A percentile compares a stretch with the other conserved stretches of the same genome.
Conservation (phyloP, 2,113 vertebrate species). For the Notiomystis cincta region DNA sequence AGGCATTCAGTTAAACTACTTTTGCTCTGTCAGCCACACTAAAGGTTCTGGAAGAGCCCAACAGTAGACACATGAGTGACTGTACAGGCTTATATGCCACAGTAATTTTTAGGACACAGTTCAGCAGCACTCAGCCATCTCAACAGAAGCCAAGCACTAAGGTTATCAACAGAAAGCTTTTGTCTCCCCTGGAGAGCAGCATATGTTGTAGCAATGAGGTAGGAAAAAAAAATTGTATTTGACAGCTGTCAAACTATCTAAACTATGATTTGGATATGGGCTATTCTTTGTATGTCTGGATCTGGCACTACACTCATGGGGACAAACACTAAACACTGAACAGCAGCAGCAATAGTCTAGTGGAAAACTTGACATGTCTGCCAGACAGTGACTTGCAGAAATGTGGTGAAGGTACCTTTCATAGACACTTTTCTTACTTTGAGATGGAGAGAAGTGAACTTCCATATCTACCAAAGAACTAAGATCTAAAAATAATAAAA, state of each 20-base stretch:
- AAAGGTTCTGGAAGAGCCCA: background rate
- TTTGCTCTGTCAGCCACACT: background rate
- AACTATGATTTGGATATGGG: background rate
- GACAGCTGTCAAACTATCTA: slow-evolving; percentile 53
- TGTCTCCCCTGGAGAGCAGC: slow-evolving; percentile 20
- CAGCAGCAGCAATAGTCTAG: background rate
- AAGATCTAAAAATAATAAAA: background rate
- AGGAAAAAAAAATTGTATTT: background rate
- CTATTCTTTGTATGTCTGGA: background rate
- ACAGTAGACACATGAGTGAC: background rate
- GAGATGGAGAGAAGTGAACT: background rate
- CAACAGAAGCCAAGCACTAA: slow-evolving; percentile 22
- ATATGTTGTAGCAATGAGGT: background rate
- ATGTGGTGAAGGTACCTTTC: background rate
- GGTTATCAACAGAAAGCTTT: slow-evolving; percentile 32
- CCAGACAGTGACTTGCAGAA: background rate
- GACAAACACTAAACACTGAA: background rate
- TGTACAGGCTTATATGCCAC: background rate
- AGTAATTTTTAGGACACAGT: slow-evolving; percentile 35
- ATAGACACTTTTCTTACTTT: background rate
- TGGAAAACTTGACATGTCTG: background rate
- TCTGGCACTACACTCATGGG: background rate
- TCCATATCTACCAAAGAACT: background rate
- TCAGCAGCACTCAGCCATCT: slow-evolving; percentile 18
- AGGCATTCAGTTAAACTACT: slow-evolving; percentile 3